Evolutionary conservation across 2,113 vertebrate genomes (phyloP), one percentile per base, ranked within the genome.

Genomic region (Cynoglossus semilaevis): DNA sequence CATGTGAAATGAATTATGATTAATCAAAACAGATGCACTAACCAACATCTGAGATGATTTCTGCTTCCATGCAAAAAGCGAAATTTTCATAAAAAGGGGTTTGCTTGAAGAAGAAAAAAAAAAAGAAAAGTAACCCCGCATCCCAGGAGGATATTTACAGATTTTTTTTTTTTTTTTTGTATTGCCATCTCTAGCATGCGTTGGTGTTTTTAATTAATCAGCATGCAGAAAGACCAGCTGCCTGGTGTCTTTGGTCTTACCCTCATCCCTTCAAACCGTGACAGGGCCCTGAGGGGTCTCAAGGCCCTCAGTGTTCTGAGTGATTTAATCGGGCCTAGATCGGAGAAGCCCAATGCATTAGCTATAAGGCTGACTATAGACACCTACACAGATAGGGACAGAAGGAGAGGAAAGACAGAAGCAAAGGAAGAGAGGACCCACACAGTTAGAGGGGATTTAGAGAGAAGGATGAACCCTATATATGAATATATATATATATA

Each of bases 191-290:
- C 90, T 93, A 92, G 94, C 94, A 97, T 97, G 95, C 85, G 70
- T 80, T 70, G 54, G 67, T 85, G 72, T 92, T 91, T 79, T 79
- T 85, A 87, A 87, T 92, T 91, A 90, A 90, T 70, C 49, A 85
- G 92, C 96, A 98, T 98, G 96, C 96, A 97, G 93, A 94, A 94
- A 92, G 92, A 93, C 91, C 91, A 91, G 93, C 93, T 92, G 89
- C 92, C 94, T 91, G 85, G 85, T 84, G 56, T 84, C 90, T 90
- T 88, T 87, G 83, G 90, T 94, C 97, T 99, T 98, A 99, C 97
- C 97, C 96, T 97, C 97, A 99, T 99, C 89, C 97, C 97, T 94
- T 99, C 97, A 98, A 99, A 99, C 92, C 97, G 96, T 92, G 97
- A 99, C 87, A 99, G 94, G 92, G 97, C 97, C 94, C 97, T 98